Percentiles rank a stretch among this genome's conserved stretches.
phyloP scores from a whole-genome alignment of 2,113 vertebrate species.

The Boleophthalmus pectinirostris region DNA sequence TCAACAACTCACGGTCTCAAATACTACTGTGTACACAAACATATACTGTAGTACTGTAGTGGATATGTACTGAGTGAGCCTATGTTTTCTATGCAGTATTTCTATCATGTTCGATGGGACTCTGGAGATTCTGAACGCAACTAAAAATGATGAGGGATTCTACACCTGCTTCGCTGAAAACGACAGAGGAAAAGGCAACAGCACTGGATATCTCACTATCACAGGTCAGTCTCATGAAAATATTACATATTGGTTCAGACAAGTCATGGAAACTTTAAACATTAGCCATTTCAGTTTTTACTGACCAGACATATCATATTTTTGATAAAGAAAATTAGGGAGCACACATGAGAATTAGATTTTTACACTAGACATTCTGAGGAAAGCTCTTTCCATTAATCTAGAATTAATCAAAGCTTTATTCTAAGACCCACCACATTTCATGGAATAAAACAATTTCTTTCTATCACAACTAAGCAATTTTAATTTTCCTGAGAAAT shows the following conservation, averaged over 20 bases:
- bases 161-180: conserved; percentile 96
- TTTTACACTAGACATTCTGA: too few species aligned
- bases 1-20: conserved; percentile 86
- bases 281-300: too few species aligned
- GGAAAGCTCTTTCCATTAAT: too few species aligned
- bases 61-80: not conserved
- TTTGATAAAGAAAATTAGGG: too few species aligned
- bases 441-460: too few species aligned
- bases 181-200: conserved; percentile 91
- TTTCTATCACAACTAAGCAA: too few species aligned
- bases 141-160: conserved; percentile 85
- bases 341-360: too few species aligned
- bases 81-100: conserved; percentile 72
- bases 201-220: conserved; percentile 88
- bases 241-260: not conserved
- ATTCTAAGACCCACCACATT: too few species aligned
- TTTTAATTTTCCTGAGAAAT: too few species aligned
- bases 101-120: conserved; percentile 91
- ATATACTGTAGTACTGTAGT: not conserved
- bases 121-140: conserved; percentile 91
- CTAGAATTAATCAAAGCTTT: too few species aligned
- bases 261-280: too few species aligned
- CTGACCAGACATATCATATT: too few species aligned
- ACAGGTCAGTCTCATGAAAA: conserved; percentile 77
- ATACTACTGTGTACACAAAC: not conserved